Percentiles rank a stretch among this genome's conserved stretches.
phyloP scores from a whole-genome alignment of 2,797 vertebrate species.

The Crax fasciolata region DNA sequence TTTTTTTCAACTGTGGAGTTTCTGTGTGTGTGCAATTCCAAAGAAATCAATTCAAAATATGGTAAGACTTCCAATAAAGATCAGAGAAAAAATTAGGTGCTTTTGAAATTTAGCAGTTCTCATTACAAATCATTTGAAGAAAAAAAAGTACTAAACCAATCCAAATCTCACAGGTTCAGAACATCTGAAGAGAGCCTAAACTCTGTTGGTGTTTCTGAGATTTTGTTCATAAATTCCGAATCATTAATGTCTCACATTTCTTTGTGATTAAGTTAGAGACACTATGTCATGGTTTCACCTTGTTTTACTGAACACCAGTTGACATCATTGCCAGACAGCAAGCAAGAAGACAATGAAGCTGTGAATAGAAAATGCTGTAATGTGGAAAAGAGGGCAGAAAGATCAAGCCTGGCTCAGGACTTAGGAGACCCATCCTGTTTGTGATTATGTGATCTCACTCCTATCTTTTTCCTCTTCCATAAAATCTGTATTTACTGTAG shows the following conservation, averaged over 20 bases:
- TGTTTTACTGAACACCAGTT: constrained; percentile 64
- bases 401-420: not conserved
- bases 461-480: not conserved
- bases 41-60: constrained; percentile 31
- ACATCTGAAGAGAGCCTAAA: constrained; percentile 18
- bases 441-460: not conserved
- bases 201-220: constrained; percentile 16
- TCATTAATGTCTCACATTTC: constrained; percentile 56
- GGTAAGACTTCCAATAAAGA: constrained; percentile 47
- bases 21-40: not conserved
- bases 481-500: not conserved
- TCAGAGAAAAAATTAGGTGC: constrained; percentile 47
- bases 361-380: not conserved
- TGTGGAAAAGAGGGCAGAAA: not conserved
- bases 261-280: constrained; percentile 73
- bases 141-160: not conserved
- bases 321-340: constrained; percentile 46
- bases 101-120: constrained; percentile 62
- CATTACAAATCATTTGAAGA: constrained; percentile 6
- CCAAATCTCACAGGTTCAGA: constrained; percentile 30
- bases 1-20: not conserved
- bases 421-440: not conserved
- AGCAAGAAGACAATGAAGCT: constrained; percentile 9
- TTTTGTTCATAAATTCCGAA: constrained; percentile 32
- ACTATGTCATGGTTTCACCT: constrained; percentile 65